Evolutionary conservation across 2,113 vertebrate species (phyloP).

Genomic region (Cacatua alba): DNA sequence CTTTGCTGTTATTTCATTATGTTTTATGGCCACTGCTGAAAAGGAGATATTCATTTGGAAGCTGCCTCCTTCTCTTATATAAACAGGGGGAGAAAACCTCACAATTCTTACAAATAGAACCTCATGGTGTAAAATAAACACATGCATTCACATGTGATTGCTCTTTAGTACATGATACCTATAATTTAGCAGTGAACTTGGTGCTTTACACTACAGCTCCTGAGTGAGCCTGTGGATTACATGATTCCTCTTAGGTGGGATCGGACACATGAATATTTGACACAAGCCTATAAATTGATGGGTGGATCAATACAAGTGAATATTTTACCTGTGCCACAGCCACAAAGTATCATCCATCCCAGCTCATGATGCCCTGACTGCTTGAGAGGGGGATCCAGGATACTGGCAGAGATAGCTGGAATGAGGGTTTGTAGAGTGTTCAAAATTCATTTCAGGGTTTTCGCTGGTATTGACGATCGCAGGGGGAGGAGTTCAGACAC

Average conservation of each 20-base stretch:
- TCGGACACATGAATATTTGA: not conserved
- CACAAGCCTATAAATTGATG: not conserved
- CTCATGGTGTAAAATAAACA: not conserved
- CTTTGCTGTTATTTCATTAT: not conserved
- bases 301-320: not conserved
- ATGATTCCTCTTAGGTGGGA: not conserved
- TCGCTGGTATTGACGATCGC: not conserved
- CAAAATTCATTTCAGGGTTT: not conserved
- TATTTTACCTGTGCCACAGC: not conserved
- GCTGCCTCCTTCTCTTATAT: not conserved
- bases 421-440: not conserved
- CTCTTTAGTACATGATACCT: not conserved
- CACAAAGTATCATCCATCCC: not conserved
- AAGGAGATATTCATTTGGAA: not conserved
- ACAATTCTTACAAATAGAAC: not conserved
- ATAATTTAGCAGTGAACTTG: not conserved
- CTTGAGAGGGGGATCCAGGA: not conserved
- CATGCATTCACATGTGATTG: not conserved
- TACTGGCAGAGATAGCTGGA: not conserved
- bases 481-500: not conserved
- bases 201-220: not conserved
- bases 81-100: accelerated
- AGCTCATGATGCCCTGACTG: accelerated
- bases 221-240: not conserved
- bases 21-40: not conserved